These are phyloP conservation scores for Xanthostigma xanthostigma DNA, from an alignment of 2,888 invertebrate species.

Conservation along the genomic window DNA sequence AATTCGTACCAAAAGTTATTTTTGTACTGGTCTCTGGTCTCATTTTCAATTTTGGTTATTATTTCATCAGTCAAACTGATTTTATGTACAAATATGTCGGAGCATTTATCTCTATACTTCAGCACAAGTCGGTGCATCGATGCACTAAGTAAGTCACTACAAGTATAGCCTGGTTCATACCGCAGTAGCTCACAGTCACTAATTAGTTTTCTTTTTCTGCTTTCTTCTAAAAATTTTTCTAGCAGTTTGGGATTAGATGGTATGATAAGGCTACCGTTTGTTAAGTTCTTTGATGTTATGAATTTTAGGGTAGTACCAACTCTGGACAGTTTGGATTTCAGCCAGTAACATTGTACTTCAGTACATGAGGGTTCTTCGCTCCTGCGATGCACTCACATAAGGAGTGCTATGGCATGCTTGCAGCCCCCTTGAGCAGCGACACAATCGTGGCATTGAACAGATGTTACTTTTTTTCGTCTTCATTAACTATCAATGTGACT, in stretches of 20 bases:
- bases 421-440: conserved; percentile 8
- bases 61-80: conserved; percentile 5
- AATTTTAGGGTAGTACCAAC: conserved; percentile 9
- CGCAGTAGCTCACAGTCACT: conserved; percentile 11
- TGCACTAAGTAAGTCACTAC: neutral
- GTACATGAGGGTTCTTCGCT: conserved; percentile 10
- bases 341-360: conserved; percentile 8
- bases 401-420: conserved; percentile 11
- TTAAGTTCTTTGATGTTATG: conserved; percentile 8
- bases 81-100: conserved; percentile 3
- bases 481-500: conserved; percentile 7
- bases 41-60: conserved; percentile 9
- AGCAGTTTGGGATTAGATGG: conserved; percentile 9
- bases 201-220: conserved; percentile 11
- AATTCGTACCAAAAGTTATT: conserved; percentile 7
- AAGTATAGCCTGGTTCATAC: conserved; percentile 9
- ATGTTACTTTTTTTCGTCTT: conserved; percentile 6
- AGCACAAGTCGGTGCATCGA: conserved; percentile 8
- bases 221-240: conserved; percentile 9
- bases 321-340: conserved; percentile 8
- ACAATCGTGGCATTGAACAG: conserved; percentile 6
- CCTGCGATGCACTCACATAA: conserved; percentile 11
- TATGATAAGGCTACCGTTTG: conserved; percentile 11
- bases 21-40: conserved; percentile 10
- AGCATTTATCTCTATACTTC: conserved; percentile 3